phyloP scores from a whole-genome alignment of 2,888 invertebrate species.

The Adelognathus sp. region DNA sequence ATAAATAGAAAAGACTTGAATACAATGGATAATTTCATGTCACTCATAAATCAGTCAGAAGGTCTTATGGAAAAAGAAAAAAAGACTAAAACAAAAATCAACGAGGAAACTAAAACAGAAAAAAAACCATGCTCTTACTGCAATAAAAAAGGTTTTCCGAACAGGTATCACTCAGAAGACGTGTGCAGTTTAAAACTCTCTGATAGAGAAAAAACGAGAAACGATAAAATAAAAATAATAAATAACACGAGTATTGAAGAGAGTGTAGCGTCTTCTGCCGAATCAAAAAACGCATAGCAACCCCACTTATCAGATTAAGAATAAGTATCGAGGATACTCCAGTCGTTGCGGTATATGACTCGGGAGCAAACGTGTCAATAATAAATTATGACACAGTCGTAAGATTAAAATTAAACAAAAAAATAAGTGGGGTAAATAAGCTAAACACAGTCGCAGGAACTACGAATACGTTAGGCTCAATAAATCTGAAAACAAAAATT shows the following conservation, averaged over 20 bases:
- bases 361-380: conserved; percentile 19
- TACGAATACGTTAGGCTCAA: conserved; percentile 28
- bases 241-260: conserved; percentile 17
- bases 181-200: conserved; percentile 33
- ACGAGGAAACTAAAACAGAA: conserved; percentile 32
- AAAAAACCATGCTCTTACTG: conserved; percentile 38
- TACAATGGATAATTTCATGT: conserved; percentile 51
- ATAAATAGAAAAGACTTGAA: conserved; percentile 26
- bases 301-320: conserved; percentile 47
- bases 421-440: conserved; percentile 30
- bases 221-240: conserved; percentile 33
- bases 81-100: conserved; percentile 27
- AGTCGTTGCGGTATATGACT: conserved; percentile 33
- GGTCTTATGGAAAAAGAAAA: background rate
- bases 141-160: conserved; percentile 31
- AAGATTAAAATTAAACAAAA: conserved; percentile 25
- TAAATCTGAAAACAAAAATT: conserved; percentile 5
- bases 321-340: conserved; percentile 32
- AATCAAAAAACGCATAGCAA: conserved; percentile 53
- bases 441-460: conserved; percentile 33
- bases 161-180: conserved; percentile 43
- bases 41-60: conserved; percentile 36
- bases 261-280: conserved; percentile 12
- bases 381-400: conserved; percentile 15
- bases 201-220: conserved; percentile 11